A percentile compares a stretch with the other conserved stretches of the same genome.
These are phyloP conservation scores for Melanaphis sacchari DNA, from an alignment of 1,140 invertebrate genomes.

Conservation along the genomic window DNA sequence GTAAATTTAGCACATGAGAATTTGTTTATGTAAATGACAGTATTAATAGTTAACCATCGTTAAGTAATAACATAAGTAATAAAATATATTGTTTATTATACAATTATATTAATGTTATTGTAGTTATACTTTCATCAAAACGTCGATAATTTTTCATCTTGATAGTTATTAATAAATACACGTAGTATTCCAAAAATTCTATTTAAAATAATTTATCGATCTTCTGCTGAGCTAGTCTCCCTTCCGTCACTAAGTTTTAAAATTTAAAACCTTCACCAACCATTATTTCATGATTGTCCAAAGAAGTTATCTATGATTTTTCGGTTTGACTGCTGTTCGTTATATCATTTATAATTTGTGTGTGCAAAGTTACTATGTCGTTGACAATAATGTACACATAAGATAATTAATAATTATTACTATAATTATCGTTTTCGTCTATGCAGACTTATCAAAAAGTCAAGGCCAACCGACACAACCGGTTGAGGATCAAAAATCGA, in stretches of 20 bases:
- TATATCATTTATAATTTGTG: neutral
- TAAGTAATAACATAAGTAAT: too few species aligned
- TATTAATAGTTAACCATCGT: too few species aligned
- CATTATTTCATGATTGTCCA: neutral
- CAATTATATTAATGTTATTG: too few species aligned
- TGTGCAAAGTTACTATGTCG: neutral
- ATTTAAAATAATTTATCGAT: too few species aligned
- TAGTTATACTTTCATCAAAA: too few species aligned
- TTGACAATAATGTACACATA: neutral
- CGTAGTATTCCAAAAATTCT: too few species aligned
- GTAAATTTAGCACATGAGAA: too few species aligned
- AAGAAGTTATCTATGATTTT: neutral
- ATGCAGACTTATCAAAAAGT: slow-evolving; percentile 79
- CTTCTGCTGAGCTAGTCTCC: too few species aligned
- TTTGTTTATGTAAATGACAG: too few species aligned
- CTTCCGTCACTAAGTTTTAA: neutral
- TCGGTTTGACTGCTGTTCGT: neutral
- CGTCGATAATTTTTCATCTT: too few species aligned
- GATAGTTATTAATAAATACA: too few species aligned
- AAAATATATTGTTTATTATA: too few species aligned
- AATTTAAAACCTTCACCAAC: neutral
- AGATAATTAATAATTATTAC: neutral
- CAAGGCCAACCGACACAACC: slow-evolving; percentile 79
- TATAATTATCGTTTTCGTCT: neutral
- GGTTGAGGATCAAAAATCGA: slow-evolving; percentile 71